Base-by-base conservation (phyloP, 2,797 vertebrate genomes). In the Sebastes nivosus region DNA sequence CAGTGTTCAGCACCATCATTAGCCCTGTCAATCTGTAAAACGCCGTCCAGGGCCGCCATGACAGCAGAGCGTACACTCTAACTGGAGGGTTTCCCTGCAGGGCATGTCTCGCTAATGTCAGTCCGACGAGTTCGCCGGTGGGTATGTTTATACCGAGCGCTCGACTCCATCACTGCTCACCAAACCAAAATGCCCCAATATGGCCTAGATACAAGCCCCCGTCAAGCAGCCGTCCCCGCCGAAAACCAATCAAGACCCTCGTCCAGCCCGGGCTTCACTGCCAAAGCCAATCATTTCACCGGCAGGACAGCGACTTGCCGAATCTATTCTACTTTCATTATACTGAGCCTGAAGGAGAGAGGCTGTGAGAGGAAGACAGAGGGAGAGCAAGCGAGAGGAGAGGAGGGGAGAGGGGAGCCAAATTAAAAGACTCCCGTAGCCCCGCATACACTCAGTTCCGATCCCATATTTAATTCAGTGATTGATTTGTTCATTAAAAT, bases 401-500 rank as follows among this genome's bases (percentile, higher is more conserved):
- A 38, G 72, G 46, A 59, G 36, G 27, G 70, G 46, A 57, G 36
- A 67, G 77, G 36, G 8, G 81, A 75, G 77, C 46, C 77, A 86
- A 89, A 92, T 88, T 82, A 90, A 92, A 91, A 89, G 82, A 88
- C 80, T 91, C 78, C 84, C 55, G 46, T 69, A 86, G 85, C 79
- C 86, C 72, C 34, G 32, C 82, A 36, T 79, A 66, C 84, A 82
- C 76, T 90, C 77, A 71, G 65, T 68, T 85, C 84, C 54, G 63
- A 75, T 77, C 83, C 82, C 90, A 90, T 90, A 87, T 92, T 93
- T 94, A 92, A 94, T 93, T 92, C 85, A 90, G 78, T 92, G 93
- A 94, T 90, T 92, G 88, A 94, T 93, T 91, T 93, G 82, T 93
- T 94, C 89, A 92, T 94, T 94, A 93, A 89, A 95, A 94, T 89